Conservation (phyloP, 2,113 vertebrate species). For the Oreotrochilus melanogaster region DNA sequence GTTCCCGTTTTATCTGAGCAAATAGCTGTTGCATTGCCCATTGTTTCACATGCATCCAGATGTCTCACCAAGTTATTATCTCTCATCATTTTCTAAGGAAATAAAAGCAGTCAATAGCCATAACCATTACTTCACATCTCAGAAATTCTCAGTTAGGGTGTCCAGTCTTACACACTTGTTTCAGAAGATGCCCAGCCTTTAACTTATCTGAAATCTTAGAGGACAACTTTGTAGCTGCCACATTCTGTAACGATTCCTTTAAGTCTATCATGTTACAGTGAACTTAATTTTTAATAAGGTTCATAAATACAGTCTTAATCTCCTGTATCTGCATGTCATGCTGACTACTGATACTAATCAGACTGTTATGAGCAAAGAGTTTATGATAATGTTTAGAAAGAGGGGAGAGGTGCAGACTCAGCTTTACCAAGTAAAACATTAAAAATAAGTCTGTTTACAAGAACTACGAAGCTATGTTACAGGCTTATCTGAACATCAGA, state of each 20-base stretch:
- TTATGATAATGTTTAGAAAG: background rate
- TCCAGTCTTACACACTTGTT: background rate
- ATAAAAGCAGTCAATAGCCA: conserved; percentile 36
- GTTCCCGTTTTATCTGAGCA: conserved; percentile 99
- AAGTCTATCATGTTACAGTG: background rate
- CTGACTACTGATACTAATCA: background rate
- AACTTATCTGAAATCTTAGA: background rate
- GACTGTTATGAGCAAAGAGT: background rate
- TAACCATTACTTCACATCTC: background rate
- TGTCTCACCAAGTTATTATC: conserved; percentile 98
- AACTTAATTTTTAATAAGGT: background rate
- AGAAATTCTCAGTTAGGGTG: background rate
- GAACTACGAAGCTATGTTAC: background rate
- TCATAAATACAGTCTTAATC: background rate
- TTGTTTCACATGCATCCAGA: conserved; percentile 97
- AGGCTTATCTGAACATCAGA: background rate
- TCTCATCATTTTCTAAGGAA: conserved; percentile 98
- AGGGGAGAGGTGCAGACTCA: background rate
- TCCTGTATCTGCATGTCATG: background rate
- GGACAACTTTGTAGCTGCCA: background rate
- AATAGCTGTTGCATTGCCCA: conserved; percentile 98
- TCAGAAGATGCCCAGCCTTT: background rate
- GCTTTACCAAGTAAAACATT: background rate
- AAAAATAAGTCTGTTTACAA: background rate
- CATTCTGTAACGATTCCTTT: background rate